phyloP scores from a whole-genome alignment of 2,797 vertebrate genomes.

The Pangasius macronema region DNA sequence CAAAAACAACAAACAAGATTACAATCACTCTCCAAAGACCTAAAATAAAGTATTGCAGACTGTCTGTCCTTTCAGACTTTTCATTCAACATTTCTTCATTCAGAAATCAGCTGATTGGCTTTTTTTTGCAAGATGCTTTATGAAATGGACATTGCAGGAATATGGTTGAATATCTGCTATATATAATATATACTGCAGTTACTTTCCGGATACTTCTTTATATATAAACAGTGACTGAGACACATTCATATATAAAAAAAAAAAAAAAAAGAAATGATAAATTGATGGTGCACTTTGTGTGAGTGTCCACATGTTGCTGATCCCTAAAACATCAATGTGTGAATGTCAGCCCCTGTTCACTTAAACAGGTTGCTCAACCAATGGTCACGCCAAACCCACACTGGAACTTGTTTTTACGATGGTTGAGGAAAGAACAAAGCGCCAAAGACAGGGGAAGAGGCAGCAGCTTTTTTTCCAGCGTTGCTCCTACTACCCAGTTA shows the following conservation, averaged over 20 bases:
- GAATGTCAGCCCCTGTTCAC: not conserved
- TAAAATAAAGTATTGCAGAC: not conserved
- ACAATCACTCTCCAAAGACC: not conserved
- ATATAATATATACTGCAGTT: not conserved
- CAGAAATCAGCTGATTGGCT: not conserved
- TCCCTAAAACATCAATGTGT: conserved; percentile 3
- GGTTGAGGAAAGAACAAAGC: conserved; percentile 89
- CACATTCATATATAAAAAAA: not conserved
- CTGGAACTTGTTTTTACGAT: conserved; percentile 90
- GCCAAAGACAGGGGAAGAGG: conserved; percentile 88
- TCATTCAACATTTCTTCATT: not conserved
- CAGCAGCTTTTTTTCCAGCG: conserved; percentile 88
- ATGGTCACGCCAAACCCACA: conserved; percentile 90
- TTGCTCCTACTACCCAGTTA: conserved; percentile 89
- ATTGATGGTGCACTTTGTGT: not conserved
- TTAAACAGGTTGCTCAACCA: conserved; percentile 68
- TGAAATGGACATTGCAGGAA: not conserved
- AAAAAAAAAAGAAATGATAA: not conserved
- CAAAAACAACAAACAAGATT: not conserved
- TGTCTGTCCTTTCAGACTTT: not conserved
- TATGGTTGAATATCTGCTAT: not conserved
- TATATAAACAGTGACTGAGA: not conserved
- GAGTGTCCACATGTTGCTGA: conserved; percentile 10
- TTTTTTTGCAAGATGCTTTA: not conserved
- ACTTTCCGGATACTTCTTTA: not conserved